phyloP scores from a whole-genome alignment of 2,113 vertebrate species.

The Chrysochloris asiatica region DNA sequence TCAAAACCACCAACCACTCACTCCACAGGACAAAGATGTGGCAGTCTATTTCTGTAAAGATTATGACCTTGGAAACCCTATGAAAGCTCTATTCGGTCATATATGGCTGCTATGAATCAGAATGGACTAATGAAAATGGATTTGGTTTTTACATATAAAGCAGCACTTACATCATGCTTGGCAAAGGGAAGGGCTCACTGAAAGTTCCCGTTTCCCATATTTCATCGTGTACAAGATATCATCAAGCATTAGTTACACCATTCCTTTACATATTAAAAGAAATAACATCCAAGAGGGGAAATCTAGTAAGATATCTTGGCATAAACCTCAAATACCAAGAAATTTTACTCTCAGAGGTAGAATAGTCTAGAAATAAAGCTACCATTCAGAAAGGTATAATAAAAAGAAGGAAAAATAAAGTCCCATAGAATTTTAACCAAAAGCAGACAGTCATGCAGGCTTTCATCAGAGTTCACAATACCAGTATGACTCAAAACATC shows the following conservation, averaged over 20 bases:
- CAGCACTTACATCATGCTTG: background rate
- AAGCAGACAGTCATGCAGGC: background rate
- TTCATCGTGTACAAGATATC: background rate
- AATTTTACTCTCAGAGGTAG: background rate
- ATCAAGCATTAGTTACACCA: background rate
- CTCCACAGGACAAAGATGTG: too few species aligned
- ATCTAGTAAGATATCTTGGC: background rate
- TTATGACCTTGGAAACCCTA: background rate
- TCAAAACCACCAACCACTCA: background rate
- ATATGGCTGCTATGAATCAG: background rate
- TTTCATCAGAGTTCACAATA: background rate
- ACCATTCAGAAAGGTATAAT: constrained; percentile 21
- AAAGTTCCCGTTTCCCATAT: background rate
- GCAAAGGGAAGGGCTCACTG: background rate
- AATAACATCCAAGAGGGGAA: background rate
- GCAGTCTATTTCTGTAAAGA: background rate
- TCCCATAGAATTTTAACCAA: background rate
- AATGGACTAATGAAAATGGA: background rate
- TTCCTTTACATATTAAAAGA: background rate
- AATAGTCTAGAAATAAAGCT: constrained; percentile 23
- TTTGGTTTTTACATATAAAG: background rate
- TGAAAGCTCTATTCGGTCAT: background rate
- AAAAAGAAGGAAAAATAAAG: constrained; percentile 28
- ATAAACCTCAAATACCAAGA: background rate
- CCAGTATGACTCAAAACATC: background rate